A percentile compares a stretch with the other conserved stretches of the same genome.
These are phyloP conservation scores for Crambe crambe DNA, from an alignment of 37 sponge, comb jelly and placozoan species.

Conservation along the genomic window DNA sequence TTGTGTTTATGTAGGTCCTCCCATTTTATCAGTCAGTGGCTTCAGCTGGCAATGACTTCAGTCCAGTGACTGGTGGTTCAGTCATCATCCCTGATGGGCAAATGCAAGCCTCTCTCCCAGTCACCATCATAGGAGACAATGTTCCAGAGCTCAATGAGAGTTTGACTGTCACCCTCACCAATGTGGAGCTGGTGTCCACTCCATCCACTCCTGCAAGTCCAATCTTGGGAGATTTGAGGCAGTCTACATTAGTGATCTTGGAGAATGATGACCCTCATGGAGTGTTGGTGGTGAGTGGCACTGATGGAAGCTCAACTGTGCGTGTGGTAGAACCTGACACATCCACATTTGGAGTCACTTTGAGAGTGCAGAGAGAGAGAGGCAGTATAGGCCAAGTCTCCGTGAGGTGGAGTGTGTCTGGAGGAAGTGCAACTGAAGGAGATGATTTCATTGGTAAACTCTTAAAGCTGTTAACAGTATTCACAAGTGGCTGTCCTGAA, in stretches of 20 bases:
- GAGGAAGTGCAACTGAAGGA: conserved; percentile 48
- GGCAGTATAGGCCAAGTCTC: conserved; percentile 69
- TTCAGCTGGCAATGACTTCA: conserved; percentile 45
- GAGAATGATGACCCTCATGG: conserved; percentile 83
- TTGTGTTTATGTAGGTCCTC: conserved; percentile 36
- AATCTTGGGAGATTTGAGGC: conserved; percentile 35
- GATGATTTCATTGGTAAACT: conserved; percentile 41
- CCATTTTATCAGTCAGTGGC: conserved; percentile 50
- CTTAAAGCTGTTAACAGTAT: neutral
- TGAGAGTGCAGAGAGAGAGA: conserved; percentile 66
- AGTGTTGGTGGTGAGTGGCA: conserved; percentile 26
- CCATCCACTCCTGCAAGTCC: neutral
- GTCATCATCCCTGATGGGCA: conserved; percentile 54
- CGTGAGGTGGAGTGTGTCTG: conserved; percentile 48
- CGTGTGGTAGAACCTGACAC: conserved; percentile 33
- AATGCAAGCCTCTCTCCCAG: conserved; percentile 25
- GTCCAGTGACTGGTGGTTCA: conserved; percentile 1
- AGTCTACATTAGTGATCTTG: conserved; percentile 46
- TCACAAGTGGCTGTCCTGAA: too few relatives aligned
- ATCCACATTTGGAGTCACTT: conserved; percentile 54
- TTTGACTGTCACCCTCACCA: conserved; percentile 43
- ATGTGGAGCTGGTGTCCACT: conserved; percentile 31
- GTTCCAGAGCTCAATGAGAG: conserved; percentile 81
- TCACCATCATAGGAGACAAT: conserved; percentile 59
- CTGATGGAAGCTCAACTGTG: conserved; percentile 4